Percentiles rank a stretch among this genome's conserved stretches.
phyloP scores from a whole-genome alignment of 23 tunicate genomes.

The Halocynthia aurantium region DNA sequence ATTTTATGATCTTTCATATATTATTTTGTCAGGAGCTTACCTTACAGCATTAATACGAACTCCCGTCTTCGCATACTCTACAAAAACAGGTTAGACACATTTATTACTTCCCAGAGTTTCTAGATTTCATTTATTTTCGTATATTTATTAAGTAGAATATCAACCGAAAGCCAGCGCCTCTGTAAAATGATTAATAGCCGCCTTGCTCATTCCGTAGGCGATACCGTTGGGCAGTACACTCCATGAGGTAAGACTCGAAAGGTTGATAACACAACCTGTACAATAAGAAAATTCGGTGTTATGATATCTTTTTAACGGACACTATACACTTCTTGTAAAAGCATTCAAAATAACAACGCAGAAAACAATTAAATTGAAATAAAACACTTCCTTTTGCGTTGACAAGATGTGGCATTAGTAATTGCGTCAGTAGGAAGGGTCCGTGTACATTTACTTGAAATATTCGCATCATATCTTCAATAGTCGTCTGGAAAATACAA shows the following conservation, averaged over 20 bases:
- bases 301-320: not conserved
- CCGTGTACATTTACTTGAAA: not conserved
- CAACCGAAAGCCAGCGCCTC: constrained; percentile 16
- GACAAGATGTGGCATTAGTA: not conserved
- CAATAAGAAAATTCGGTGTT: not conserved
- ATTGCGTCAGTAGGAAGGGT: constrained; percentile 10
- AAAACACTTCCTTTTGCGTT: not conserved
- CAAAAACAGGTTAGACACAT: not conserved
- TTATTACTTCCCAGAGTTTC: not conserved
- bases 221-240: constrained; percentile 9
- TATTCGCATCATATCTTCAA: not conserved
- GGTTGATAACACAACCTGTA: constrained; percentile 11
- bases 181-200: constrained; percentile 20
- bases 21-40: not conserved
- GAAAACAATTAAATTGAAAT: not conserved
- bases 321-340: not conserved
- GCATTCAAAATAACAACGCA: not conserved
- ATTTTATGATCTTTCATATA: not conserved
- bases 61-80: not conserved
- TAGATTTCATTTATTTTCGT: not conserved
- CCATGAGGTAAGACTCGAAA: constrained; percentile 2
- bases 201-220: constrained; percentile 25
- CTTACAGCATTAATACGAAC: constrained; percentile 6
- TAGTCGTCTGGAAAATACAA: constrained; percentile 5
- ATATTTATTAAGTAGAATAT: not conserved